These are phyloP conservation scores for Cyphomyrus discorhynchus DNA, from an alignment of 2,113 vertebrate genomes.

Conservation along the genomic window DNA sequence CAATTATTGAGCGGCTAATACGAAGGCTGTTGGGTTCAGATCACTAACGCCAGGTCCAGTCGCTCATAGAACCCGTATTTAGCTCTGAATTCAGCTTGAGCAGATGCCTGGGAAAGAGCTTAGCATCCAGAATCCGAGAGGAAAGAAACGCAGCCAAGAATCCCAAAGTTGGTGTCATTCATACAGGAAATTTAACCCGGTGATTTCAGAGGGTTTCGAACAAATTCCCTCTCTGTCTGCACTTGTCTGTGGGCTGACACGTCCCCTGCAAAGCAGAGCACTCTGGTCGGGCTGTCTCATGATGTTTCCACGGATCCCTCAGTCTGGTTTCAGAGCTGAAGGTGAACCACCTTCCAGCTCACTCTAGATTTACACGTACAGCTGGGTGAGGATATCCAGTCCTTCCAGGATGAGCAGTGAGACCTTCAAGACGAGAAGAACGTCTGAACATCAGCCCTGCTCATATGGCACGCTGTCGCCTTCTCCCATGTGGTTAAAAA, in stretches of 20 bases:
- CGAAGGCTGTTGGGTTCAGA: not conserved
- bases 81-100: not conserved
- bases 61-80: not conserved
- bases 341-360: not conserved
- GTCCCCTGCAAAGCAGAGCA: not conserved
- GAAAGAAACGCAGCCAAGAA: not conserved
- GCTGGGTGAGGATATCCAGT: not conserved
- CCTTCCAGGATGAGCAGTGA: not conserved
- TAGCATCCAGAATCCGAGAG: not conserved
- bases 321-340: conserved; percentile 3
- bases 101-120: not conserved
- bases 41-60: not conserved
- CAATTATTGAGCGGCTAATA: not conserved
- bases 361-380: not conserved
- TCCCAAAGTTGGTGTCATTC: not conserved
- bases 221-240: not conserved
- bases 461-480: not conserved
- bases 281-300: not conserved
- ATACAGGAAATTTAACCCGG: not conserved
- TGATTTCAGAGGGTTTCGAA: not conserved
- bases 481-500: not conserved
- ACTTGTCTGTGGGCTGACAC: conserved; percentile 2
- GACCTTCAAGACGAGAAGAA: not conserved
- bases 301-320: not conserved
- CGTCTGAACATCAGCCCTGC: not conserved